Base-by-base conservation (phyloP, 2,113 vertebrate species). In the Xenus cinereus region DNA sequence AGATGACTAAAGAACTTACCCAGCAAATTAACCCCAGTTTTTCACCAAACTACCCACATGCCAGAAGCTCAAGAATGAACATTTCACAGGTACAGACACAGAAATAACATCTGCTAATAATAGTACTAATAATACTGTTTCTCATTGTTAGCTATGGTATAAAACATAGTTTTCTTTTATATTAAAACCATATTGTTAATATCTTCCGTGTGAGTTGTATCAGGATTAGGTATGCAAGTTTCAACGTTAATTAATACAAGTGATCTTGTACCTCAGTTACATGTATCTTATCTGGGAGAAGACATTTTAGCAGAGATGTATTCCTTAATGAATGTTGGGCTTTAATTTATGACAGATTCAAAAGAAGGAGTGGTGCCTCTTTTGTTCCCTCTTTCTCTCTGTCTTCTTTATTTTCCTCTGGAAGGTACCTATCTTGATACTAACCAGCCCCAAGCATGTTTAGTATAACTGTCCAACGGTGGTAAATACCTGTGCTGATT, bases 401-500 rank as follows among this genome's bases (percentile, higher is more conserved):
- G 57, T 86, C 57, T 92, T 92, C 87, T 81, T 96, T 85, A 50
- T 87, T 96, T 95, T 85, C n/a, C 37, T 67, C 82, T 89, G 78
- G 82, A 94, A 96, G 81, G 39, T 83, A 89, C 41, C 56, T 79
- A 73, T 73, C 85, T 91, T 89, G 73, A 91, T 87, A 82, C 62
- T 54, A 87, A 83, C 54, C 67, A 94, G 93, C 95, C 95, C 37
- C 78, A 91, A 96, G 91, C 93, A 48, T 83, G 45, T 93, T 93
- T 94, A 91, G 45, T 69, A 9, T 90, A 90, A 93, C 77, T 96
- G 87, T 93, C 95, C 93, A 96, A 91, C 0, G 0, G 71, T 79
- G 91, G 41, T 76, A 94, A 95, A 95, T 95, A 91, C 45, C 39
- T 94, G 39, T 79, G 74, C 87, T 87, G 84, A 91, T 94, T 97